These are phyloP conservation scores for Sphinx pinastri DNA, from an alignment of 2,888 invertebrate species.

Conservation along the genomic window DNA sequence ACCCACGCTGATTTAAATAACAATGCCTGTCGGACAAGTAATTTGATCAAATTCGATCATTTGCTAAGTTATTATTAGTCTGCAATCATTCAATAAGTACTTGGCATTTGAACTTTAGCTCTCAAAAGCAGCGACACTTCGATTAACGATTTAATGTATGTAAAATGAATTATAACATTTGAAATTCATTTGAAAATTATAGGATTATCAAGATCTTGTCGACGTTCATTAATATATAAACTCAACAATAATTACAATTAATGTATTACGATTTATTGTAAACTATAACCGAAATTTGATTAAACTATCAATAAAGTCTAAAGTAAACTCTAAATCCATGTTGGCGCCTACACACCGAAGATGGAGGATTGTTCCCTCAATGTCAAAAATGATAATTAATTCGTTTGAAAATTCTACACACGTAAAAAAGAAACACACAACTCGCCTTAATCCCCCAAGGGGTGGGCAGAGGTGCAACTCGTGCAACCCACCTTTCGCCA, in stretches of 20 bases:
- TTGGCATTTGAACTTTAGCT: slow-evolving; percentile 50
- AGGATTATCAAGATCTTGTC: slow-evolving; percentile 1
- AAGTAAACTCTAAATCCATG: too few relatives aligned
- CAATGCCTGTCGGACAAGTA: slow-evolving; percentile 9
- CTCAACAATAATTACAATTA: not conserved
- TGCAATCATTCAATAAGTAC: slow-evolving; percentile 33
- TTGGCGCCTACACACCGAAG: too few relatives aligned
- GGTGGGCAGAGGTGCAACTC: too few relatives aligned
- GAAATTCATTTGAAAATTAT: slow-evolving; percentile 21
- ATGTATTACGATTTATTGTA: too few relatives aligned
- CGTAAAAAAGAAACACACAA: too few relatives aligned
- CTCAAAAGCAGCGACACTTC: not conserved
- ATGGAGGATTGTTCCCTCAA: too few relatives aligned
- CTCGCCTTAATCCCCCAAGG: too few relatives aligned
- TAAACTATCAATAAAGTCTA: too few relatives aligned
- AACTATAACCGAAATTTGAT: too few relatives aligned
- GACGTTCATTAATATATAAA: slow-evolving; percentile 5
- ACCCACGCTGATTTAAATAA: slow-evolving; percentile 20
- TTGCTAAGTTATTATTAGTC: slow-evolving; percentile 5
- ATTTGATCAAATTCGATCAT: slow-evolving; percentile 22
- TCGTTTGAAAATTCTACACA: too few relatives aligned
- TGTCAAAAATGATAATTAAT: too few relatives aligned
- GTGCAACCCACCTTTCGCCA: too few relatives aligned
- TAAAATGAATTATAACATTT: slow-evolving; percentile 20
- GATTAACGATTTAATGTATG: slow-evolving; percentile 7